phyloP scores from a whole-genome alignment of 2,888 invertebrate genomes.

The Drosophila hamatofila region DNA sequence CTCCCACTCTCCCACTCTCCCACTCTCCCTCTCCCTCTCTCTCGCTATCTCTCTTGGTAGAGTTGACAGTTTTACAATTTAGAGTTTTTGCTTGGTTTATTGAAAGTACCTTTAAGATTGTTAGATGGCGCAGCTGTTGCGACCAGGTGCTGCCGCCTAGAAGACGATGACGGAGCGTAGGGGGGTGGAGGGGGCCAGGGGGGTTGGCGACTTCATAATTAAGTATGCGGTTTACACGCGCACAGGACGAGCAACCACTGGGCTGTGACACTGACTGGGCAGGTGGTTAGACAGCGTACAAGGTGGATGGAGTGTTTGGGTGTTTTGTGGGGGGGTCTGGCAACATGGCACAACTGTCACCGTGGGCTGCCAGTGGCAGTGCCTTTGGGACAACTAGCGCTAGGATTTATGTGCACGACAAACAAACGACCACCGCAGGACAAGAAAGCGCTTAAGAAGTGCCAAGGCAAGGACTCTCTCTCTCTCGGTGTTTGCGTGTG shows the following conservation, averaged over 20 bases:
- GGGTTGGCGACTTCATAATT: conserved; percentile 73
- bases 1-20: not conserved
- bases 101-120: conserved; percentile 77
- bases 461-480: conserved; percentile 36
- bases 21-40: not conserved
- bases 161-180: not conserved
- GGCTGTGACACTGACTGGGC: conserved; percentile 55
- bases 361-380: conserved; percentile 77
- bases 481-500: not conserved
- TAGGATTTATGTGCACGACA: conserved; percentile 83
- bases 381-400: conserved; percentile 82
- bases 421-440: conserved; percentile 84
- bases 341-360: conserved; percentile 65
- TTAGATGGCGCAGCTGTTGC: conserved; percentile 66
- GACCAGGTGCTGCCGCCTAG: conserved; percentile 43
- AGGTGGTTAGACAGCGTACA: conserved; percentile 19
- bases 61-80: conserved; percentile 24
- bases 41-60: not conserved
- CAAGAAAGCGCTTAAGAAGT: conserved; percentile 81
- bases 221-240: conserved; percentile 77
- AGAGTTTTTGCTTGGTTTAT: conserved; percentile 54
- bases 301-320: not conserved
- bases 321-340: not conserved
- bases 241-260: conserved; percentile 52
- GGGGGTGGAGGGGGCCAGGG: not conserved